Evolutionary conservation across 2,888 invertebrate species (phyloP), one percentile per base, ranked within the genome.

Genomic region (Crossocerus cetratus): DNA sequence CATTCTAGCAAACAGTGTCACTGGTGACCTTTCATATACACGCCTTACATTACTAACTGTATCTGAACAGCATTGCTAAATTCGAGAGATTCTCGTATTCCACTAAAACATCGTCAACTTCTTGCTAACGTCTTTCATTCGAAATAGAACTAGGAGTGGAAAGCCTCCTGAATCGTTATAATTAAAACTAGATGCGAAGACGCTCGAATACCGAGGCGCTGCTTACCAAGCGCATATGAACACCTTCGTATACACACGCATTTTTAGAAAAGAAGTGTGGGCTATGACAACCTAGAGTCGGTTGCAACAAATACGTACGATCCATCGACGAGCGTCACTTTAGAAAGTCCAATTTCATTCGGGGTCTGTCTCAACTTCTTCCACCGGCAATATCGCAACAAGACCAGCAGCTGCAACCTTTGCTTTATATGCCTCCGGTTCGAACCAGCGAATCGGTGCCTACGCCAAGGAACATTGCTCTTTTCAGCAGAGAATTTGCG

Each of bases 371-470:
- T 90, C 90, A 56, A 76, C 82, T 74, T 88, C 88, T 72, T 85
- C 83, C 60, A 84, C 83, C 65, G 89, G 84, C 71, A 89, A 83
- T 76, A 90, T 84, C 69, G 87, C 86, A 69, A 88, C 83, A 70
- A 87, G 83, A 74, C 88, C 89, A 78, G 87, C 86, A 57, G 89
- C 86, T 76, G 87, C 89, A 82, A 89, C 84, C 80, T 88, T 89
- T 78, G 87, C 83, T 86, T 89, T 89, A 82, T 90, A 89, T 65
- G 88, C 82, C 80, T 90, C 90, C 86, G 90, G 90, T 88, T 90
- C 90, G 89, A 90, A 90, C 89, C 89, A 90, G 88, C 88, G 87
- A 89, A 90, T 89, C 88, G 90, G 89, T 85, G 86, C 84, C 90
- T 90, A 82, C n/a, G n/a, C 70, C 16, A 67, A 81, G 62, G 65